Evolutionary conservation across 2,888 invertebrate species (phyloP), one percentile per base, ranked within the genome.

Genomic region (Drosophila aldrichi): DNA sequence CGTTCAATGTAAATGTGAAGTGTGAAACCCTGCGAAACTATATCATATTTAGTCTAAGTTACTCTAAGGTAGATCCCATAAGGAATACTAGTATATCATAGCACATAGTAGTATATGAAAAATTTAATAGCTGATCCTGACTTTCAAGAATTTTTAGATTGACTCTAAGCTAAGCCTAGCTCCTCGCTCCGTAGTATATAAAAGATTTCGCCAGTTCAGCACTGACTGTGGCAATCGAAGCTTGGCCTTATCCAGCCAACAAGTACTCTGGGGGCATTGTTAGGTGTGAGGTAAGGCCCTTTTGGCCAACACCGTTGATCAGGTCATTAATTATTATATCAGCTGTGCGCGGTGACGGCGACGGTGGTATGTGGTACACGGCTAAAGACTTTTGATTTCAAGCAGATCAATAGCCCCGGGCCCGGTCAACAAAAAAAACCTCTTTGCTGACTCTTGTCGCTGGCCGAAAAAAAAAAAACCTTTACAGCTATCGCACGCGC

Each of bases 381-480:
- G 52, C 74, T 81, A 82, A 89, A 88, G 84, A 91, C 91, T 92
- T 91, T 92, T 91, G 91, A 91, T 91, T 91, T 91, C 91, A 74
- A 83, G 81, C 82, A 90, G 88, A 90, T 88, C 84, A 88, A 88
- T 88, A 87, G 85, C 84, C 81, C 79, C 74, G 73, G 89, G 90
- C 87, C 64, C 58, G 79, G 62, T 22, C 61, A 46, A 43, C 48
- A 52, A 44, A 44, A 60, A 41, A 72, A 73, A 79, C 59, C 63
- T 61, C 62, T 66, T 66, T 57, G 79, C 36, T 62, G 46, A 58
- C 65, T 74, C 65, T 74, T 77, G 74, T 78, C 67, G 41, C 38
- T 49, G 49, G 52, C 52, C 2, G 6, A 25, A 25, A 25, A 25
- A 25, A 25, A 22, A 40, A n/a, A 34, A 34, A 22, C 44, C n/a